Conservation (phyloP, 2,113 vertebrate species). For the Diadophis punctatus region DNA sequence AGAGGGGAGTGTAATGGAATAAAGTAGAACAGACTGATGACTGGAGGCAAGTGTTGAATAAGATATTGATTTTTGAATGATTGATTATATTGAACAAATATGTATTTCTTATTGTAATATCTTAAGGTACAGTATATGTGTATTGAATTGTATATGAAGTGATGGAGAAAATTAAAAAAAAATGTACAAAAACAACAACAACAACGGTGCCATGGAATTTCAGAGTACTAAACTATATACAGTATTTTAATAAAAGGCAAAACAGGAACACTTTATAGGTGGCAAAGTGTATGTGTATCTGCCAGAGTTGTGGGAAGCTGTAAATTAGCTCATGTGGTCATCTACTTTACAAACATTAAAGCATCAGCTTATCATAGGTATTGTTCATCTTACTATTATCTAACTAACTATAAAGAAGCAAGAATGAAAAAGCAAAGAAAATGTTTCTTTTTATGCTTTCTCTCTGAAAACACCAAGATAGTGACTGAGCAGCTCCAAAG, state of each 20-base stretch:
- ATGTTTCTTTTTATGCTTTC: not conserved
- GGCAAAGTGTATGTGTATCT: not conserved
- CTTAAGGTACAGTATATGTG: no score
- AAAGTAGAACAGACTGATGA: no score
- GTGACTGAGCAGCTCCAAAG: not conserved
- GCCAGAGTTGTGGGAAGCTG: not conserved
- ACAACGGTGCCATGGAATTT: not conserved
- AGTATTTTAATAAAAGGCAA: not conserved
- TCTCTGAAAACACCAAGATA: not conserved
- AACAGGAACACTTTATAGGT: not conserved
- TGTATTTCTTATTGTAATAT: no score
- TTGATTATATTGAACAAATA: no score
- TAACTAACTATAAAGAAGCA: not conserved
- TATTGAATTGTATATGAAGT: no score
- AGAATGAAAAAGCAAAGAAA: not conserved
- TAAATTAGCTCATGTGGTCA: not conserved
- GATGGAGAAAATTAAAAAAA: no score
- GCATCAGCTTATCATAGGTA: not conserved
- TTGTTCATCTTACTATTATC: not conserved
- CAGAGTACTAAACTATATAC: not conserved
- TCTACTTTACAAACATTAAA: not conserved
- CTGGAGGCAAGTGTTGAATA: no score
- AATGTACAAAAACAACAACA: no score
- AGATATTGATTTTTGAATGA: no score
- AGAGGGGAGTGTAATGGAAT: no score